Evolutionary conservation across 2,797 vertebrate genomes (phyloP), one percentile per base, ranked within the genome.

Genomic region (Siniperca undulata): DNA sequence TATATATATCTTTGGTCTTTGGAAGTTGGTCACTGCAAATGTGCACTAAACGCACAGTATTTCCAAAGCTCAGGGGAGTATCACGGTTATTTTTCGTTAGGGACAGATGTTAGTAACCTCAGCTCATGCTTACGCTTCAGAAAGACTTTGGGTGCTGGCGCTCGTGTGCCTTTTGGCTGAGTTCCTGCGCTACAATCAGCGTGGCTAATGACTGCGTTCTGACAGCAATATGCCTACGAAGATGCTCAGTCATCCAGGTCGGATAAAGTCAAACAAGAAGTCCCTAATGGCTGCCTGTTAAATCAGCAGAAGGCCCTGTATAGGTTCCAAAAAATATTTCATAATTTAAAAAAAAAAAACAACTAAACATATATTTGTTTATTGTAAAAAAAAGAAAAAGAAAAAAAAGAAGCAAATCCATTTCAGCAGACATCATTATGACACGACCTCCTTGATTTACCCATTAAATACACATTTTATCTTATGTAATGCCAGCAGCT

Each of bases 241-340:
- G 74, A 70, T 50, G 22, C 58, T 76, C 42, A 81, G 44, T 82
- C 64, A 76, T 79, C 72, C 58, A 65, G 53, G 59, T 65, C 69
- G 24, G 46, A 74, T 73, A n/a, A 61, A 71, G 67, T 70, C 78
- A 74, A 55, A 75, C 75, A 76, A 81, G 42, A 42, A 68, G 34
- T 38, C 66, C 16, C 70, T 77, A 38, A 66, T 62, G 77, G 40
- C 77, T 50, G 17, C 50, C 12, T 44, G 19, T 24, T 77, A 50
- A 61, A 80, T 78, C 62, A 61, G n/a, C 10, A 40, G 24, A 36
- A 53, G 30, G 17, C 14, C n/a, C 44, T n/a, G 14, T 67, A 13
- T 6, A 27, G 13, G 12, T 42, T 40, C 3, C 40, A 36, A 42
- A 66, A 71, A 60, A 14, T 13, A 42, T 14, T 14, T 55, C 22